These are phyloP conservation scores for Laupala kohalensis DNA, from an alignment of 1,140 invertebrate genomes.

Conservation along the genomic window DNA sequence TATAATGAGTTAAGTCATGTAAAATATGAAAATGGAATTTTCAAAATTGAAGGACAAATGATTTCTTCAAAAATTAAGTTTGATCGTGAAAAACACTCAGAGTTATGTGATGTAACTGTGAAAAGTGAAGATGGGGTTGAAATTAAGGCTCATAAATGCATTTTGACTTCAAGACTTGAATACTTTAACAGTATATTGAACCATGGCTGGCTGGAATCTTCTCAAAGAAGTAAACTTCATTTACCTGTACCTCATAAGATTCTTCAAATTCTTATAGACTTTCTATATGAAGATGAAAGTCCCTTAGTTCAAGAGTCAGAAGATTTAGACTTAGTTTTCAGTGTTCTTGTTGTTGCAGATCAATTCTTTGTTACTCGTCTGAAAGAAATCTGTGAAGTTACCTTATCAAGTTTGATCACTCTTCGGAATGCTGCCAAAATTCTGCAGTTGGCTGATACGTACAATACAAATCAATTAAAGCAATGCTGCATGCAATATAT, in stretches of 20 bases:
- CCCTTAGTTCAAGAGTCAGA: constrained; percentile 35
- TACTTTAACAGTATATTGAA: constrained; percentile 65
- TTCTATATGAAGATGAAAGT: constrained; percentile 50
- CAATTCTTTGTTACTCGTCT: constrained; percentile 49
- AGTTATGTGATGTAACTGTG: constrained; percentile 47
- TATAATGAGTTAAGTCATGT: constrained; percentile 30
- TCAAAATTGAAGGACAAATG: not conserved
- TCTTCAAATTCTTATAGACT: constrained; percentile 47
- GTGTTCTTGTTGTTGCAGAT: constrained; percentile 52
- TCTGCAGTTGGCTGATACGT: constrained; percentile 49
- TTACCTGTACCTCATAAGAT: constrained; percentile 35
- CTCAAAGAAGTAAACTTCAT: constrained; percentile 15
- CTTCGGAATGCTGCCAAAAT: constrained; percentile 55
- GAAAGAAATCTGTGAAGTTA: constrained; percentile 49
- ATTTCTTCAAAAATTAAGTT: not conserved
- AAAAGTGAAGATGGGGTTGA: constrained; percentile 38
- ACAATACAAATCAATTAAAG: constrained; percentile 52
- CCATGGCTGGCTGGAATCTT: constrained; percentile 41
- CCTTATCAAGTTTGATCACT: constrained; percentile 42
- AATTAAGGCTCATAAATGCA: constrained; percentile 57
- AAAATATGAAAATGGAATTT: constrained; percentile 8
- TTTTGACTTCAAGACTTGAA: constrained; percentile 53
- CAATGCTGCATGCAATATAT: constrained; percentile 55
- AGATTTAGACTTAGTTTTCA: constrained; percentile 45
- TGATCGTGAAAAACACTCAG: constrained; percentile 17